Evolutionary conservation across 2,113 vertebrate species (phyloP).

Genomic region (Agelaius tricolor): DNA sequence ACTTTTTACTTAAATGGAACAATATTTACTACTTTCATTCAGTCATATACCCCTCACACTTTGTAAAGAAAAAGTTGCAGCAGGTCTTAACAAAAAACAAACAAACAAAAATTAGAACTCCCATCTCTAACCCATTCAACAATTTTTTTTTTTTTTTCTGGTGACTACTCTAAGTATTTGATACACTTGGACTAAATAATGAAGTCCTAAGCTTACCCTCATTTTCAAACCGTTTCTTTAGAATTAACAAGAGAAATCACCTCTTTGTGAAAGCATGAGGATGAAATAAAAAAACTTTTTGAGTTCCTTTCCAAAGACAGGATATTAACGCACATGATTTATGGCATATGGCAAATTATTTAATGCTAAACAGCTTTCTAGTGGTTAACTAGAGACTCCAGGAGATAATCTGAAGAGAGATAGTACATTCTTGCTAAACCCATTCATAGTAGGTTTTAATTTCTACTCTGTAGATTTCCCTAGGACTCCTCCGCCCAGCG

Average conservation of each 20-base stretch:
- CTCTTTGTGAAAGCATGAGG: not conserved
- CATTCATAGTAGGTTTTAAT: not conserved
- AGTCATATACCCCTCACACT: not conserved
- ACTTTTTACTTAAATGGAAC: not conserved
- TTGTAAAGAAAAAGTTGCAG: not conserved
- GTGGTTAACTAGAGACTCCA: not conserved
- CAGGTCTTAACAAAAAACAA: accelerated
- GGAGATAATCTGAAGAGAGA: not conserved
- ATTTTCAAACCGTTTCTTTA: not conserved
- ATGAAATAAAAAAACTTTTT: not conserved
- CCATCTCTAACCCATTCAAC: not conserved
- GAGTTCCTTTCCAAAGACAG: not conserved
- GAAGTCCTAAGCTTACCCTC: not conserved
- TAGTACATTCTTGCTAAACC: not conserved
- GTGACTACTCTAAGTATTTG: not conserved
- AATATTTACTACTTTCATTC: not conserved
- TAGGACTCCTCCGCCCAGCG: not conserved
- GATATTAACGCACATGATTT: not conserved
- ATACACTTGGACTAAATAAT: not conserved
- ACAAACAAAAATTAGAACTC: not conserved
- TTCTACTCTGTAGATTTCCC: not conserved
- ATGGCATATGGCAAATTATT: not conserved
- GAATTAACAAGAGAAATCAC: not conserved
- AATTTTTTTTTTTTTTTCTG: not conserved
- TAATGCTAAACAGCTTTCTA: not conserved